Conservation (phyloP, 2,113 vertebrate species). For the Megaceryle torquata region DNA sequence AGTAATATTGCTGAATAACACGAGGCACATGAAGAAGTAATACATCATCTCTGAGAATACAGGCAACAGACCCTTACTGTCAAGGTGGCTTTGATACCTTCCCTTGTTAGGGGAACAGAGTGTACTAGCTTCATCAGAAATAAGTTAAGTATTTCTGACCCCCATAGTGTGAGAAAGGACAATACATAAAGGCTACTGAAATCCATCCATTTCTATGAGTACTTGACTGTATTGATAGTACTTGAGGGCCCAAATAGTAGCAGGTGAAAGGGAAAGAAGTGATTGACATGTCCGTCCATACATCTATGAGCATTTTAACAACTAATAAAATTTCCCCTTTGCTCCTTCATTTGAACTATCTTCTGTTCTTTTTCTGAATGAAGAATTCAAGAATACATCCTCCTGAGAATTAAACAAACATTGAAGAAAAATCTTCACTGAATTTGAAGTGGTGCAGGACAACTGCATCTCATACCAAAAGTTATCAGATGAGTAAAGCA, state of each 20-base stretch:
- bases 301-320: background rate
- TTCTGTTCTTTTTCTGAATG: background rate
- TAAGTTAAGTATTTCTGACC: background rate
- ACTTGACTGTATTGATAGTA: background rate
- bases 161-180: background rate
- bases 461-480: background rate
- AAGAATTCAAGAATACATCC: background rate
- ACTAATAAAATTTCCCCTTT: background rate
- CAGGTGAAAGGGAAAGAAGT: background rate
- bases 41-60: background rate
- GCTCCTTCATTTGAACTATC: background rate
- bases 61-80: background rate
- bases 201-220: background rate
- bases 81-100: background rate
- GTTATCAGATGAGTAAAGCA: background rate
- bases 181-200: background rate
- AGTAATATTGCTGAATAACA: background rate
- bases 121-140: background rate
- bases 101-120: background rate
- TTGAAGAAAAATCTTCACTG: background rate
- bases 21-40: rapidly evolving
- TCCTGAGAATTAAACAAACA: background rate
- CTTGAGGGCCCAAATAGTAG: background rate
- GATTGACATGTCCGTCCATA: background rate
- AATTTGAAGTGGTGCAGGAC: background rate